Percentiles rank a stretch among this genome's conserved stretches.
phyloP scores from a whole-genome alignment of 2,888 invertebrate genomes.

The Sphaeridia pumilis region DNA sequence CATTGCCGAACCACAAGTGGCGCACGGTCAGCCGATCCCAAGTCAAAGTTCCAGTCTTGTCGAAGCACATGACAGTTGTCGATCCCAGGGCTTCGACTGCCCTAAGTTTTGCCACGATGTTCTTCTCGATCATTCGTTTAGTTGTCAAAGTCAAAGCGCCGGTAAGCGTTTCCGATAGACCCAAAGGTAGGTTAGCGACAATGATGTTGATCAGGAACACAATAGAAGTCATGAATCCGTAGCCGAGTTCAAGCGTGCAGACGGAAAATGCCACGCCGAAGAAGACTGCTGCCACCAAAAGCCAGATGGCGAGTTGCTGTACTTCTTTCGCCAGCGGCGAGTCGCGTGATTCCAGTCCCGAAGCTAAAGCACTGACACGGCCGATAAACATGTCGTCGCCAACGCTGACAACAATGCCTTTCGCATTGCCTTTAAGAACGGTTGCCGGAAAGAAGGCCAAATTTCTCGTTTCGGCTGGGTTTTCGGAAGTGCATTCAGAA shows the following conservation, averaged over 20 bases:
- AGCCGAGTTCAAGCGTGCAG: slow-evolving; percentile 34
- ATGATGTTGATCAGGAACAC: slow-evolving; percentile 47
- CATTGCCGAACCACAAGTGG: slow-evolving; percentile 26
- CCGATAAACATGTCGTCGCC: slow-evolving; percentile 60
- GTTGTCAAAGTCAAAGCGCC: slow-evolving; percentile 63
- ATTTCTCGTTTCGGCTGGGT: slow-evolving; percentile 87
- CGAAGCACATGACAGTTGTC: slow-evolving; percentile 67
- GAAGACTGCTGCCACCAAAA: slow-evolving; percentile 27
- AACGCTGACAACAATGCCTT: slow-evolving; percentile 53
- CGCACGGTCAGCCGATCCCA: slow-evolving; percentile 48
- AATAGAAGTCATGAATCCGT: slow-evolving; percentile 55
- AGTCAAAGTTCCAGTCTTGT: slow-evolving; percentile 70
- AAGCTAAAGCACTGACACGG: slow-evolving; percentile 56
- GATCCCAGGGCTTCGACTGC: slow-evolving; percentile 69
- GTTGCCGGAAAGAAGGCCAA: slow-evolving; percentile 90
- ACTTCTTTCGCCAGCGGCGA: slow-evolving; percentile 70
- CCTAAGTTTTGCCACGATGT: slow-evolving; percentile 65
- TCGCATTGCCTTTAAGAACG: slow-evolving; percentile 63
- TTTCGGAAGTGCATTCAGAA: slow-evolving; percentile 80
- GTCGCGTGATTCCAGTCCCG: slow-evolving; percentile 52
- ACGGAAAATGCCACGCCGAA: slow-evolving; percentile 36
- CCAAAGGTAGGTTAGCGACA: slow-evolving; percentile 13
- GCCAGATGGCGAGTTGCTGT: slow-evolving; percentile 50
- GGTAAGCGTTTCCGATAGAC: slow-evolving; percentile 75
- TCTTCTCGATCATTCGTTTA: slow-evolving; percentile 68